Base-by-base conservation (phyloP, 2,797 vertebrate species). In the Gymnoscopelus braueri region DNA sequence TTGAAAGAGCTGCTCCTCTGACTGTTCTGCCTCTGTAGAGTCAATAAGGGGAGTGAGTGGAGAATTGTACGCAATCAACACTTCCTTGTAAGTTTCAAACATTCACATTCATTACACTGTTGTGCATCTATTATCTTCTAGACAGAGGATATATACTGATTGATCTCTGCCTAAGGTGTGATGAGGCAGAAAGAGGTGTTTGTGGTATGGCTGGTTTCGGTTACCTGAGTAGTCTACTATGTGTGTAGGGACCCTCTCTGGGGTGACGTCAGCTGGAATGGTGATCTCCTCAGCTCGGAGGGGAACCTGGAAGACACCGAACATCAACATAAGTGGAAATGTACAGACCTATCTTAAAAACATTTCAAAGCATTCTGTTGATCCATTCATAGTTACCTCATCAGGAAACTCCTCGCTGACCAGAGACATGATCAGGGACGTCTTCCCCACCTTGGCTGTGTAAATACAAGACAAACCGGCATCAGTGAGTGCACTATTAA, bases 351-450 rank as follows among this genome's bases (percentile, higher is more conserved):
- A 39, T 39, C 35, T 39, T 39, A 39, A 39, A 6, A 8, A 8
- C 35, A 39, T 39, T 39, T 39, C 35, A 44, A 44, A 9, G 39
- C 9, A 44, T 44, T 44, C 39, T 44, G 39, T 44, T 3, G 14
- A 3, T 1, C 7, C 35, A 39, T 0, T 11, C 51, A 54, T 11
- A 74, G 89, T 32, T 93, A 99, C 98, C 96, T 98, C 97, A 91
- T 99, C 97, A 60, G 98, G 97, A 86, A 99, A 99, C 91, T 99
- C 98, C 92, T 99, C 98, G 88, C 98, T 98, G 89, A 99, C 98
- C 87, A 99, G 93, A 63, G 98, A 98, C 98, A 99, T 99, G 74
- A 99, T 98, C 81, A 99, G 91, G 5, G 98, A 99, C 0, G 98
- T 99, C 93, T 99, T 99, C 88, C 98, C 98, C 89, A 99, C 98